These are phyloP conservation scores for Macropis europaea DNA, from an alignment of 2,888 invertebrate genomes.

Conservation along the genomic window DNA sequence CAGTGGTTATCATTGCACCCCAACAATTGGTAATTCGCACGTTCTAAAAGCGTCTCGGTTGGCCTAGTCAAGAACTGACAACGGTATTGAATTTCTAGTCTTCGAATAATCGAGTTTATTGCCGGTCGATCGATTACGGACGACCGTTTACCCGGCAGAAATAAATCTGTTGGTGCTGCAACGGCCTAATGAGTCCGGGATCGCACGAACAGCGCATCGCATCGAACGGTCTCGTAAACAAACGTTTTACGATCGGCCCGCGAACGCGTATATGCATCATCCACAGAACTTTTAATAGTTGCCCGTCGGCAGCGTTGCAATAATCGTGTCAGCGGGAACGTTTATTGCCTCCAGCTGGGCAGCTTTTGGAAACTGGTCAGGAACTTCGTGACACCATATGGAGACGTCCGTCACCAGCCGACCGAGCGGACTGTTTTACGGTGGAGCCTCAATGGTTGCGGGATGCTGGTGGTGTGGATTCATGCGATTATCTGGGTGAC, in stretches of 20 bases:
- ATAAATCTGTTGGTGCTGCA: constrained; percentile 14
- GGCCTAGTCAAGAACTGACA: no score
- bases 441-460: no score
- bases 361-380: constrained; percentile 56
- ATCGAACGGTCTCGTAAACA: constrained; percentile 60
- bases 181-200: constrained; percentile 43
- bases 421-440: no score
- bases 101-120: no score
- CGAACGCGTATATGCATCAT: constrained; percentile 44
- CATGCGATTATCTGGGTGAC: no score
- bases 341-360: constrained; percentile 63
- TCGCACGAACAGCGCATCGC: constrained; percentile 24
- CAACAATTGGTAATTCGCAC: no score
- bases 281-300: constrained; percentile 57
- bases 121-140: constrained; percentile 17
- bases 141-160: constrained; percentile 11
- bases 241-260: constrained; percentile 55
- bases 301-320: constrained; percentile 50
- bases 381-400: constrained; percentile 18
- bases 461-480: no score
- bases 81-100: no score
- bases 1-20: no score
- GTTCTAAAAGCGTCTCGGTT: no score
- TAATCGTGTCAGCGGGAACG: constrained; percentile 62
- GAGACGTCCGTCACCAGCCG: constrained; percentile 24